Evolutionary conservation across 1,140 invertebrate species (phyloP).

Genomic region (Drosophila virilis): DNA sequence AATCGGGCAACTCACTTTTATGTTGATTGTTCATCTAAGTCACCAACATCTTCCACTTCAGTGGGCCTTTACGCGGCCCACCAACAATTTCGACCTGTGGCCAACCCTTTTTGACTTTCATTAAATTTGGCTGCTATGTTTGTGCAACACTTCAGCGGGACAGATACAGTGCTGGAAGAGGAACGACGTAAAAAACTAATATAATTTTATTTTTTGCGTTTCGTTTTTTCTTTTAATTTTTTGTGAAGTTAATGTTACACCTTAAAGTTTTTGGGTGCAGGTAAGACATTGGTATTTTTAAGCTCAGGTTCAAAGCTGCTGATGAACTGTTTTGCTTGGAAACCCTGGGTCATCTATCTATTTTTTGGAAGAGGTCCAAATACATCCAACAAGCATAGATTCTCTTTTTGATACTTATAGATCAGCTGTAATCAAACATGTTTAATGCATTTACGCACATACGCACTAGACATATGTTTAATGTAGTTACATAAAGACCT

Average conservation of each 20-base stretch:
- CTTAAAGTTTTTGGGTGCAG: neutral
- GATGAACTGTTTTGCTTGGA: neutral
- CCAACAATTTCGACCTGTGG: conserved; percentile 7
- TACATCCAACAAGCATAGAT: too few species aligned
- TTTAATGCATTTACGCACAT: too few species aligned
- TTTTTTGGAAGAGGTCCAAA: too few species aligned
- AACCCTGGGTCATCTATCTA: neutral
- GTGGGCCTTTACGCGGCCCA: neutral
- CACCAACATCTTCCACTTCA: conserved; percentile 35
- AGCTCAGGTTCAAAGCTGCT: neutral
- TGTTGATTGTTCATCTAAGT: conserved; percentile 39
- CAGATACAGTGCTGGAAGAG: neutral
- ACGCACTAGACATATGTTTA: too few species aligned
- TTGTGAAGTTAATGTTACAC: conserved; percentile 71
- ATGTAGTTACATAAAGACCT: conserved; percentile 45
- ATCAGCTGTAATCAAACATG: too few species aligned
- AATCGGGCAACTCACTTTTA: conserved; percentile 25
- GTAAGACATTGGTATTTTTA: conserved; percentile 48
- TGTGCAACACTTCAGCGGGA: conserved; percentile 68
- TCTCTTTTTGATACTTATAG: too few species aligned
- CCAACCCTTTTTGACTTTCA: conserved; percentile 67
- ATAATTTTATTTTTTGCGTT: conserved; percentile 62
- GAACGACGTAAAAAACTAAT: conserved; percentile 56
- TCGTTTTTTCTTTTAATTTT: conserved; percentile 65
- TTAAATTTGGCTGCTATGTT: conserved; percentile 74